Conservation (phyloP, 2,888 invertebrate species). For the Synergus laeviventris region DNA sequence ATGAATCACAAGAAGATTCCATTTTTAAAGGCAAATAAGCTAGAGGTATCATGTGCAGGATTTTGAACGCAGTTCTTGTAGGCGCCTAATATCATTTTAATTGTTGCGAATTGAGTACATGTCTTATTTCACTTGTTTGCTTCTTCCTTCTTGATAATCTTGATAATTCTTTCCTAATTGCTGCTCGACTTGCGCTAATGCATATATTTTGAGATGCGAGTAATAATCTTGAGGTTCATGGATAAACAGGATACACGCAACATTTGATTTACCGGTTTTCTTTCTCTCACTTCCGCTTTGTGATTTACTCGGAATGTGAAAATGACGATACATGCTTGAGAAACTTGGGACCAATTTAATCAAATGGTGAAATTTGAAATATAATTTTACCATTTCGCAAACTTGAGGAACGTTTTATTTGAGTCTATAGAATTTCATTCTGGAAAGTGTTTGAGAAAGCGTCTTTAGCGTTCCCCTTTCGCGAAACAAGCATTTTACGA, state of each 20-base stretch:
- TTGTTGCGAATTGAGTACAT: constrained; percentile 47
- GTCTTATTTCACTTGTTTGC: constrained; percentile 38
- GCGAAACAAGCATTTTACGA: constrained; percentile 55
- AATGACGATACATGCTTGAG: constrained; percentile 15
- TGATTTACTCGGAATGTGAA: constrained; percentile 23
- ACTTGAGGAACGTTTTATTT: neutral
- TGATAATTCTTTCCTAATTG: constrained; percentile 49
- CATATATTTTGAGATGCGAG: constrained; percentile 24
- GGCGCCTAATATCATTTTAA: constrained; percentile 58
- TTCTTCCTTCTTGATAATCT: constrained; percentile 46
- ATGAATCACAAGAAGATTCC: neutral
- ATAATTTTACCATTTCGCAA: neutral
- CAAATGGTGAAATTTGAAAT: neutral
- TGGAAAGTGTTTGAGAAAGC: constrained; percentile 22
- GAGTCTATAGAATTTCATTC: neutral
- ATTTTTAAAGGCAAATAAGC: neutral
- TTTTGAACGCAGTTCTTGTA: constrained; percentile 44
- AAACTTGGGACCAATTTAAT: neutral
- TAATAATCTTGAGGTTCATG: constrained; percentile 21
- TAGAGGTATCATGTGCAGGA: neutral
- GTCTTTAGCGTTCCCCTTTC: constrained; percentile 30
- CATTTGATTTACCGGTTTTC: constrained; percentile 28
- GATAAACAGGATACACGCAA: constrained; percentile 33
- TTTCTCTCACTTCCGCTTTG: constrained; percentile 27
- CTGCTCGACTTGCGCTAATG: constrained; percentile 32